A percentile compares a stretch with the other conserved stretches of the same genome.
These are phyloP conservation scores for Trididemnum clinides DNA, from an alignment of 23 tunicate genomes.

Conservation along the genomic window DNA sequence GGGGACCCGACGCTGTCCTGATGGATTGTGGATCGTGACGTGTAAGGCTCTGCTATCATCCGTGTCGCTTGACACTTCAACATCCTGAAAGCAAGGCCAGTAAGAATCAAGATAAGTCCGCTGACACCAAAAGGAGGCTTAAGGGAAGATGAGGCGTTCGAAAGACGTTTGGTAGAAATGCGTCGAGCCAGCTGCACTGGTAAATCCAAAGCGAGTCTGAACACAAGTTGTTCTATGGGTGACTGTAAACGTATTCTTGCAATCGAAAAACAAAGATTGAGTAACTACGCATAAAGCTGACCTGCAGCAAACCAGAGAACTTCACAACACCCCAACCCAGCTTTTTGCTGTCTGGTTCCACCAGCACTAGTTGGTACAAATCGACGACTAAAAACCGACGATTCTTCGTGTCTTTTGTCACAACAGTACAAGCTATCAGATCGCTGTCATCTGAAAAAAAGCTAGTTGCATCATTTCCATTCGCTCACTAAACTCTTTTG, in stretches of 20 bases:
- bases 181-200: too few relatives aligned
- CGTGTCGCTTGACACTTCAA: slow-evolving; percentile 77
- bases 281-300: too few relatives aligned
- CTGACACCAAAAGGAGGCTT: too few relatives aligned
- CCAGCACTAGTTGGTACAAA: slow-evolving; percentile 89
- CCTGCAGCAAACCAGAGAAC: slow-evolving; percentile 93
- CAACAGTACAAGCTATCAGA: slow-evolving; percentile 94
- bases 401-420: slow-evolving; percentile 51
- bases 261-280: too few relatives aligned
- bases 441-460: slow-evolving; percentile 84
- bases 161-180: too few relatives aligned
- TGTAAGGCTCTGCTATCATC: slow-evolving; percentile 88
- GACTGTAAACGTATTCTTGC: too few relatives aligned
- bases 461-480: too few relatives aligned
- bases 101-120: too few relatives aligned
- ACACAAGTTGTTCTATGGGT: too few relatives aligned
- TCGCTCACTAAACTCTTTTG: too few relatives aligned
- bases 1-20: slow-evolving; percentile 69
- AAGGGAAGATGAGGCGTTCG: too few relatives aligned
- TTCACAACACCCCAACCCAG: slow-evolving; percentile 99
- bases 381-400: slow-evolving; percentile 96
- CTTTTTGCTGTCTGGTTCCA: slow-evolving; percentile 91
- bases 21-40: slow-evolving; percentile 87
- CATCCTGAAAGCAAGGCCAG: slow-evolving; percentile 71
- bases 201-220: too few relatives aligned